Evolutionary conservation across 2,797 vertebrate species (phyloP).

Genomic region (Pseudochirops cupreus): DNA sequence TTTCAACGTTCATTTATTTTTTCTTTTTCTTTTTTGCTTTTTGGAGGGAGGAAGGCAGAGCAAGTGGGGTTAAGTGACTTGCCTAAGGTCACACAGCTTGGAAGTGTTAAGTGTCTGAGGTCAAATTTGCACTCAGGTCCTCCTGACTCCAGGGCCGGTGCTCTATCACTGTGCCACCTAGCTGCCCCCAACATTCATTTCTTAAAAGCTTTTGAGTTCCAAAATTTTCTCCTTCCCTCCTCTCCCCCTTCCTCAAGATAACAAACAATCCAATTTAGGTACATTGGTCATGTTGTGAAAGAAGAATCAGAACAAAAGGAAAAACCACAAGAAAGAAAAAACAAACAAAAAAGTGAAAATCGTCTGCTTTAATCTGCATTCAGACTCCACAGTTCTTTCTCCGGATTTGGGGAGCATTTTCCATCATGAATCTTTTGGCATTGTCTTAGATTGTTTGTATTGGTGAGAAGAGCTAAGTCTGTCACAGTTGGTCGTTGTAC

Average conservation of each 20-base stretch:
- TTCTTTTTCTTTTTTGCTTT: too few relatives aligned
- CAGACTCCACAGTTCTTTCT: background rate
- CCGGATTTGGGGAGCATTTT: background rate
- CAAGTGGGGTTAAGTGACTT: too few relatives aligned
- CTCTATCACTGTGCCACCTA: too few relatives aligned
- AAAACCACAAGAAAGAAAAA: background rate
- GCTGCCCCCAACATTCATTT: background rate
- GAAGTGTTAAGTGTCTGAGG: too few relatives aligned
- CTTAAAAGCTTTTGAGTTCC: background rate
- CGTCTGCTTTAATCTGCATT: background rate
- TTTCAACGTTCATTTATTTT: background rate
- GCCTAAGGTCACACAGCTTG: too few relatives aligned
- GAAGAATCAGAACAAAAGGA: background rate
- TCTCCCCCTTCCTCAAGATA: background rate
- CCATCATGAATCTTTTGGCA: too few relatives aligned
- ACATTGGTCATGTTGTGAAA: background rate
- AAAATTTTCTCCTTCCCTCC: background rate
- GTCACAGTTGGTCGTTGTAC: background rate
- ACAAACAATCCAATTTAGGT: background rate
- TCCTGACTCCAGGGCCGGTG: too few relatives aligned
- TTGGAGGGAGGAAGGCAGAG: too few relatives aligned
- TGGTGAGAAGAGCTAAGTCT: background rate
- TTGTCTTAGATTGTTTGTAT: background rate
- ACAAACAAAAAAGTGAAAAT: background rate
- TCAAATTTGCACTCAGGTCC: too few relatives aligned